Conservation (phyloP, 2,888 invertebrate genomes). For the Cephus rjabovi region DNA sequence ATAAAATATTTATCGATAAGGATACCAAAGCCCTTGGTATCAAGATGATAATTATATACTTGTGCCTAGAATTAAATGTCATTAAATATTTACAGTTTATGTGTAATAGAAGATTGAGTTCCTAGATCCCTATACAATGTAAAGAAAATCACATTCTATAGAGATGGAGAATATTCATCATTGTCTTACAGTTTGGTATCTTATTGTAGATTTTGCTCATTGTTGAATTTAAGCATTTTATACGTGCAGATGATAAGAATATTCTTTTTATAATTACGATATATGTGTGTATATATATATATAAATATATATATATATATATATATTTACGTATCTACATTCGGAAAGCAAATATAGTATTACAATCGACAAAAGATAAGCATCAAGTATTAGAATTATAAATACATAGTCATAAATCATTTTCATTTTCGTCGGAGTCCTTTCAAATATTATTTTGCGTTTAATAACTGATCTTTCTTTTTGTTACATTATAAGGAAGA, state of each 20-base stretch:
- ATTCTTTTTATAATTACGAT: conserved; percentile 5
- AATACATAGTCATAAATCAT: conserved; percentile 22
- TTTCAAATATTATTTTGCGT: conserved; percentile 21
- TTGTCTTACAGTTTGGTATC: not conserved
- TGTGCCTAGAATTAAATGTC: not conserved
- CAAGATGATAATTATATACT: not conserved
- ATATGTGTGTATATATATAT: not conserved
- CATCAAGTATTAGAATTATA: conserved; percentile 26
- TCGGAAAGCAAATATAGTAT: not conserved
- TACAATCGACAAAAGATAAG: conserved; percentile 9
- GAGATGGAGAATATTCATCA: not conserved
- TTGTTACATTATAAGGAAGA: conserved; percentile 1
- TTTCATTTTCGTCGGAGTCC: conserved; percentile 20
- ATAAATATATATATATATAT: not conserved
- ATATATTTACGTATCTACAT: not conserved
- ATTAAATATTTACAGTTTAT: not conserved
- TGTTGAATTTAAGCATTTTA: conserved; percentile 21
- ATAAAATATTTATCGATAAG: not conserved
- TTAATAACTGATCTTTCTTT: conserved; percentile 17
- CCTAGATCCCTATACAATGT: not conserved
- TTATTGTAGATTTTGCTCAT: not conserved
- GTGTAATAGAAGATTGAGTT: not conserved
- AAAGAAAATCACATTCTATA: not conserved
- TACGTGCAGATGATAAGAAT: conserved; percentile 1
- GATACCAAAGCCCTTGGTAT: not conserved